Evolutionary conservation across 2,888 invertebrate genomes (phyloP).

Genomic region (Carabus problematicus): DNA sequence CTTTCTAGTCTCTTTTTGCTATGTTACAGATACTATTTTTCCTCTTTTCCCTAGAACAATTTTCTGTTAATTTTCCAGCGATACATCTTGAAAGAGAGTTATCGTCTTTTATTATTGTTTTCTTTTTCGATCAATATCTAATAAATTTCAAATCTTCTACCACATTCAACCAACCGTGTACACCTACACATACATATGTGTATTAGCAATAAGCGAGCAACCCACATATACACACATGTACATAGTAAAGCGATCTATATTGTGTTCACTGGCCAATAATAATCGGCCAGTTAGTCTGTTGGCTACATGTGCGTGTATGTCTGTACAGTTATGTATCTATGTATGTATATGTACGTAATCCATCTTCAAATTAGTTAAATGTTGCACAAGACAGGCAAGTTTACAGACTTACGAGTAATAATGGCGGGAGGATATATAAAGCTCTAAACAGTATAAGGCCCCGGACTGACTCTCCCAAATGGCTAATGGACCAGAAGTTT

Average conservation of each 20-base stretch:
- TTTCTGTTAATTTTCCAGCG: slow-evolving; percentile 28
- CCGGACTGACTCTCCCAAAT: no score
- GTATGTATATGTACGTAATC: slow-evolving; percentile 4
- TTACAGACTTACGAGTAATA: no score
- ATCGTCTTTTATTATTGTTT: slow-evolving; percentile 8
- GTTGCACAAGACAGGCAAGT: slow-evolving; percentile 27
- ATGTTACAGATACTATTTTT: no score
- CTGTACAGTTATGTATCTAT: background rate
- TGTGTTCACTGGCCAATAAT: no score
- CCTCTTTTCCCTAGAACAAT: slow-evolving; percentile 2
- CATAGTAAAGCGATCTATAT: no score
- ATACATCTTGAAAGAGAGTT: slow-evolving; percentile 18
- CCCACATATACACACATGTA: no score
- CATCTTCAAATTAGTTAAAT: slow-evolving; percentile 36
- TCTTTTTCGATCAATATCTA: slow-evolving; percentile 12
- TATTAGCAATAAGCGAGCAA: background rate
- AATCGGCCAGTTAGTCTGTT: background rate
- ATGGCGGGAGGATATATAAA: no score
- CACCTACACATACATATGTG: slow-evolving; percentile 2
- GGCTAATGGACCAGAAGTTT: no score
- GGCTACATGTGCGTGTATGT: background rate
- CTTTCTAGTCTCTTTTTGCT: no score
- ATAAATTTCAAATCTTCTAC: slow-evolving; percentile 17
- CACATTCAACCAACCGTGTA: slow-evolving; percentile 13
- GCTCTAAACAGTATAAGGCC: no score